These are phyloP conservation scores for Embidobia sp. DNA, from an alignment of 2,888 invertebrate species.

Conservation along the genomic window DNA sequence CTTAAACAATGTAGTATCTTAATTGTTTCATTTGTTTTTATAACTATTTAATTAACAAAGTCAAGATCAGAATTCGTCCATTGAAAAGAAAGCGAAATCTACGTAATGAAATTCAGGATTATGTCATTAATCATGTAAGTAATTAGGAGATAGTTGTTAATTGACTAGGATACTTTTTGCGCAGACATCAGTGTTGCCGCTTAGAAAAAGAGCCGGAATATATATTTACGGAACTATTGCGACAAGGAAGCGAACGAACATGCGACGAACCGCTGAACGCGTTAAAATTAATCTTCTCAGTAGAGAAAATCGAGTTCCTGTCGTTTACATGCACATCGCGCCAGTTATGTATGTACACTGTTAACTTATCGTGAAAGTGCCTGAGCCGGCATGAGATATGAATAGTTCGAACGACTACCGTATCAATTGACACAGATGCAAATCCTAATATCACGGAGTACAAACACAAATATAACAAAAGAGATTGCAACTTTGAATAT, in stretches of 20 bases:
- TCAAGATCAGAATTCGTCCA: not conserved
- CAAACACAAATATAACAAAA: slow-evolving; percentile 10
- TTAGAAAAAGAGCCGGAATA: slow-evolving; percentile 1
- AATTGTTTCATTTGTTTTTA: too few species aligned
- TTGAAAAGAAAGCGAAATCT: not conserved
- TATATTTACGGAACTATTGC: slow-evolving; percentile 47
- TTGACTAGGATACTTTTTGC: slow-evolving; percentile 10
- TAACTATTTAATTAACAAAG: slow-evolving; percentile 5
- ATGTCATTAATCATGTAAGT: slow-evolving; percentile 14
- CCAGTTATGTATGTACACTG: slow-evolving; percentile 40
- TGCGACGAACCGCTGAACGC: slow-evolving; percentile 55
- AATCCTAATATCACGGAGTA: not conserved
- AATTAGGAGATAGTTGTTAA: slow-evolving; percentile 13
- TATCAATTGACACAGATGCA: slow-evolving; percentile 42
- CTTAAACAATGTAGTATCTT: too few species aligned
- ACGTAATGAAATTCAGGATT: slow-evolving; percentile 3
- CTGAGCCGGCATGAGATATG: slow-evolving; percentile 51
- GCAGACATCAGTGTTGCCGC: slow-evolving; percentile 4
- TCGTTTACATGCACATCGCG: slow-evolving; percentile 55
- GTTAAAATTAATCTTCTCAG: slow-evolving; percentile 62
- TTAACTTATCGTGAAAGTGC: slow-evolving; percentile 68
- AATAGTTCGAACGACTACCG: slow-evolving; percentile 29
- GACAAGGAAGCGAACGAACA: slow-evolving; percentile 54
- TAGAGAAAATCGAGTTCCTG: slow-evolving; percentile 53
- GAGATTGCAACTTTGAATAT: not conserved